Evolutionary conservation across 1,140 invertebrate species (phyloP).

Genomic region (Coelopa frigida): DNA sequence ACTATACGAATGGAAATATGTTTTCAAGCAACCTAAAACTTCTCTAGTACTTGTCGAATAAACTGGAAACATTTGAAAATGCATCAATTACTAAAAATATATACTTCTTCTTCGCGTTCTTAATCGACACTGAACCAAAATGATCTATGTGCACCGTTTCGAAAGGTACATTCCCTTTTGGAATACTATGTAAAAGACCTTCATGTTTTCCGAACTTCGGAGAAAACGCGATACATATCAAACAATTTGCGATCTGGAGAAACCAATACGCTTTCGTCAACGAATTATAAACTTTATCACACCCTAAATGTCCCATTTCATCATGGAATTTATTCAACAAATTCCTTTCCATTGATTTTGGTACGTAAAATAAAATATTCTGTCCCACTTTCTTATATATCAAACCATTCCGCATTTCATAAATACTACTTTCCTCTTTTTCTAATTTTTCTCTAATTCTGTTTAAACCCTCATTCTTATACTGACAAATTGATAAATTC

Average conservation of each 20-base stretch:
- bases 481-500: conserved; percentile 38
- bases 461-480: conserved; percentile 35
- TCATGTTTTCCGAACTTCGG: conserved; percentile 38
- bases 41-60: no score
- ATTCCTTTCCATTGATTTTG: conserved; percentile 23
- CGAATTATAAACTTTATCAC: conserved; percentile 36
- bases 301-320: conserved; percentile 34
- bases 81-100: no score
- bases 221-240: conserved; percentile 25
- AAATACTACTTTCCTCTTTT: conserved; percentile 19
- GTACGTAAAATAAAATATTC: conserved; percentile 23
- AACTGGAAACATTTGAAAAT: no score
- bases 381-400: conserved; percentile 21
- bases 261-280: conserved; percentile 41
- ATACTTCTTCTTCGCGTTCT: no score
- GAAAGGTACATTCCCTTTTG: no score
- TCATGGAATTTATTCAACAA: conserved; percentile 30
- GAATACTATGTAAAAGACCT: conserved; percentile 24
- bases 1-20: no score
- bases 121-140: no score
- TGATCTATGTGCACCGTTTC: no score
- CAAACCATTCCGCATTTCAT: conserved; percentile 21
- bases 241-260: conserved; percentile 31
- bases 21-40: no score
- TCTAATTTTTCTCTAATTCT: conserved; percentile 23